phyloP scores from a whole-genome alignment of 2,888 invertebrate species.

The Melinaea menophilus region DNA sequence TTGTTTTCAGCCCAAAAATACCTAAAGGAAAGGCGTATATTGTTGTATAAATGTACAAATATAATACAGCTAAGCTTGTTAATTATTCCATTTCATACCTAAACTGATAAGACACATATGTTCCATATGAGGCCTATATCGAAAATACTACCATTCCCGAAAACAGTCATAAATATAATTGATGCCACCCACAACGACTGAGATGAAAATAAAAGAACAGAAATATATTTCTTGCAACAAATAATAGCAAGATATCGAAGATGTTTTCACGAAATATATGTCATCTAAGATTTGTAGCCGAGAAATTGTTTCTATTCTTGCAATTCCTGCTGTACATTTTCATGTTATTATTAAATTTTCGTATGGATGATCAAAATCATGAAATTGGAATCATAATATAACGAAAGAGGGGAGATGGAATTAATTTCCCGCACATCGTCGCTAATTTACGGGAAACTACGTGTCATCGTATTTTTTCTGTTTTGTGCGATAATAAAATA shows the following conservation, averaged over 20 bases:
- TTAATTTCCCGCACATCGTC: slow-evolving; percentile 7
- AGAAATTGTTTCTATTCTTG: slow-evolving; percentile 50
- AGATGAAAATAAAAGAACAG: slow-evolving; percentile 41
- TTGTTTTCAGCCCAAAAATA: slow-evolving; percentile 46
- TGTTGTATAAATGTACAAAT: neutral
- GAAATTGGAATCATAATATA: slow-evolving; percentile 30
- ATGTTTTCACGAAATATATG: slow-evolving; percentile 48
- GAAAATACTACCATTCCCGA: neutral
- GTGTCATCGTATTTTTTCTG: no score
- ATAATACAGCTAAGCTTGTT: no score
- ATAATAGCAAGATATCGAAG: slow-evolving; percentile 47
- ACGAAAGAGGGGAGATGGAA: slow-evolving; percentile 23
- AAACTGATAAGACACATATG: no score
- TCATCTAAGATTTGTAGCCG: slow-evolving; percentile 54
- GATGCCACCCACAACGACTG: slow-evolving; percentile 41
- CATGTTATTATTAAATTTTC: slow-evolving; percentile 46
- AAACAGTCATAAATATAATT: slow-evolving; percentile 43
- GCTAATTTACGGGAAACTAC: neutral
- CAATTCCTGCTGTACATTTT: slow-evolving; percentile 42
- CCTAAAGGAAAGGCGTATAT: slow-evolving; percentile 9
- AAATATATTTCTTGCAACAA: slow-evolving; percentile 47
- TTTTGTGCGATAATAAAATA: no score
- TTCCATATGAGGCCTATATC: no score
- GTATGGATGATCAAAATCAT: slow-evolving; percentile 39
- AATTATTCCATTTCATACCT: no score